Evolutionary conservation across 2,888 invertebrate genomes (phyloP).

Genomic region (Subacronicta megacephala): DNA sequence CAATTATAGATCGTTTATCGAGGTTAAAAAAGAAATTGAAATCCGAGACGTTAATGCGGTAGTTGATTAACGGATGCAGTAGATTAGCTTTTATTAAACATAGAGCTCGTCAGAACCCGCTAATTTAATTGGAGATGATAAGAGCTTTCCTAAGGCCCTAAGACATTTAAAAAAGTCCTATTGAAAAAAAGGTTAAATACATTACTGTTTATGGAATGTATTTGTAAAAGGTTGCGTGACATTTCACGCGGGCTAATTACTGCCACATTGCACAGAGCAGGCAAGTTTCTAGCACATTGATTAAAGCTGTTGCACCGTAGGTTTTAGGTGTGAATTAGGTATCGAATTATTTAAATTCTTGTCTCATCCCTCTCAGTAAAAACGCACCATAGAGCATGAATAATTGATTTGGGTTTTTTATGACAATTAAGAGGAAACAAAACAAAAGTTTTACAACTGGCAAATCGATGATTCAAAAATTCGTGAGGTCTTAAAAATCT

Average conservation of each 20-base stretch:
- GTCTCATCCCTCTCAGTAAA: neutral
- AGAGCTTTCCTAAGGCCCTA: no score
- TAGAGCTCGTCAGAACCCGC: no score
- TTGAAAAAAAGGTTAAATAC: neutral
- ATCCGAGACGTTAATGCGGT: no score
- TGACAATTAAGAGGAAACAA: conserved; percentile 10
- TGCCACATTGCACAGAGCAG: neutral
- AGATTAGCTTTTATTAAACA: no score
- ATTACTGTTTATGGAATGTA: neutral
- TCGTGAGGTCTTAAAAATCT: conserved; percentile 1
- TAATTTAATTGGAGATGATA: no score
- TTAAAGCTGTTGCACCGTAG: neutral
- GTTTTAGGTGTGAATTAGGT: neutral
- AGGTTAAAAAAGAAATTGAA: no score
- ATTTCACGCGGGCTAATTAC: neutral
- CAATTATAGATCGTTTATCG: no score
- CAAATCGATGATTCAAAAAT: conserved; percentile 30
- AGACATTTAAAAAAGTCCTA: fast-evolving
- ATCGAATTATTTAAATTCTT: neutral
- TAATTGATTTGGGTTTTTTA: conserved; percentile 20
- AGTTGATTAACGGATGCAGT: no score
- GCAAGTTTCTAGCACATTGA: neutral
- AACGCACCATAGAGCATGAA: neutral
- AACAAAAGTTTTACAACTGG: neutral
- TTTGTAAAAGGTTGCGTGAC: neutral